These are phyloP conservation scores for Rhyacophila evoluta DNA, from an alignment of 2,888 invertebrate species.

Conservation along the genomic window DNA sequence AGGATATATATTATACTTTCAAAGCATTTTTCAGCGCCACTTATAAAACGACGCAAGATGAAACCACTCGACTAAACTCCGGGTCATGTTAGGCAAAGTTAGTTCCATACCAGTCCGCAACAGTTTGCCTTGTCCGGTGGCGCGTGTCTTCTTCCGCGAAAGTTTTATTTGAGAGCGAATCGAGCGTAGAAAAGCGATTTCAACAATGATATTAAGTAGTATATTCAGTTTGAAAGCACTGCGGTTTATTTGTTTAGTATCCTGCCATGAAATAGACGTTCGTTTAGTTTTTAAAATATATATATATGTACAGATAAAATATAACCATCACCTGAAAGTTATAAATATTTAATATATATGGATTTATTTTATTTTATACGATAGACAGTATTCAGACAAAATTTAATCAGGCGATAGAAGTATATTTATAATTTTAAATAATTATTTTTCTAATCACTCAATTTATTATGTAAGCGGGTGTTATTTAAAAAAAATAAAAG, in stretches of 20 bases:
- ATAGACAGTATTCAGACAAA: no score
- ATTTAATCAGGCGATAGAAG: no score
- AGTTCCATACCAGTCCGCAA: not conserved
- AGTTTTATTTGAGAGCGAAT: not conserved
- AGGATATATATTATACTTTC: not conserved
- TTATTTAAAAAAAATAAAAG: no score
- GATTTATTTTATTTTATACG: no score
- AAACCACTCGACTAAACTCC: not conserved
- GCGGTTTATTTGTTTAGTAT: not conserved
- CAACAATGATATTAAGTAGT: not conserved
- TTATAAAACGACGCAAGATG: not conserved
- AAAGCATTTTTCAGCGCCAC: not conserved
- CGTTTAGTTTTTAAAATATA: no score
- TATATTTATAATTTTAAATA: no score
- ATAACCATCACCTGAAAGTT: no score
- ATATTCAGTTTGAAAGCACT: not conserved
- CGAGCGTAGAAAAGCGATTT: not conserved
- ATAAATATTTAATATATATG: no score
- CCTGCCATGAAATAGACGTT: no score
- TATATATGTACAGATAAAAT: no score
- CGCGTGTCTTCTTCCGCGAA: conserved; percentile 4
- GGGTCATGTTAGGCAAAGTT: not conserved
- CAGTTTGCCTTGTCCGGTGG: conserved; percentile 18
- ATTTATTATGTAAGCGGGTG: no score
- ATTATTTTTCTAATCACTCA: no score